Percentiles rank a stretch among this genome's conserved stretches.
phyloP scores from a whole-genome alignment of 2,113 vertebrate species.

The Neogale vison region DNA sequence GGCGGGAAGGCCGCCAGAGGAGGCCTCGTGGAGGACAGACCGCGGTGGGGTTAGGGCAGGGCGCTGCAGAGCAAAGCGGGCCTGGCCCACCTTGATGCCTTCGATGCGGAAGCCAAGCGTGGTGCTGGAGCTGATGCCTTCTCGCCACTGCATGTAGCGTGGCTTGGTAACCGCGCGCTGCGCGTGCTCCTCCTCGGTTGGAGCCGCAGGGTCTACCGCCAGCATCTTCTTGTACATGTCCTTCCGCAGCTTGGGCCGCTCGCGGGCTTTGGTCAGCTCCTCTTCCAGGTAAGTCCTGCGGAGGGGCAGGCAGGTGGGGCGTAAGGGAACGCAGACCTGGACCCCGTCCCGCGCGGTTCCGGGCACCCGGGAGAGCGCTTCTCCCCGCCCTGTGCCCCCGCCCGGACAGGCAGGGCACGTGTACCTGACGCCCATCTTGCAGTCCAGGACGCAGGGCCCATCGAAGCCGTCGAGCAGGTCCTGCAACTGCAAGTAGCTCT shows the following conservation, averaged over 20 bases:
- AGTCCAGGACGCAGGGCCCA: conserved; percentile 96
- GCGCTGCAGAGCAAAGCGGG: background rate
- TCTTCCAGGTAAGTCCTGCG: conserved; percentile 96
- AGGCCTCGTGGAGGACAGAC: background rate
- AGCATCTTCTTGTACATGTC: conserved; percentile 99
- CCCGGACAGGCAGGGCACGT: background rate
- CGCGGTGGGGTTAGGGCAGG: background rate
- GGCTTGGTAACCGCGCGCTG: conserved; percentile 94
- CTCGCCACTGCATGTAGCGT: conserved; percentile 99
- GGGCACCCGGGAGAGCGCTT: background rate
- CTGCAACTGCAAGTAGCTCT: conserved; percentile 94
- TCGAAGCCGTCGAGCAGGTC: conserved; percentile 94
- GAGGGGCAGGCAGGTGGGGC: background rate
- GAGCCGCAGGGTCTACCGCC: conserved; percentile 93
- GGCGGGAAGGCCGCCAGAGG: background rate
- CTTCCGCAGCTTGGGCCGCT: conserved; percentile 94
- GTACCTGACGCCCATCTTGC: conserved; percentile 98
- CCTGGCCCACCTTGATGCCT: conserved; percentile 93
- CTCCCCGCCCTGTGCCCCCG: background rate
- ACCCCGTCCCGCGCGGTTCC: fast-evolving
- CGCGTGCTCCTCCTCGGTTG: conserved; percentile 91
- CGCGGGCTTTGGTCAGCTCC: conserved; percentile 94
- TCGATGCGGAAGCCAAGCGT: conserved; percentile 98
- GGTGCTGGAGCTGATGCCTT: conserved; percentile 96
- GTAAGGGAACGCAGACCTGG: background rate